Evolutionary conservation across 2,113 vertebrate species (phyloP).

Genomic region (Brevimyrus niger): DNA sequence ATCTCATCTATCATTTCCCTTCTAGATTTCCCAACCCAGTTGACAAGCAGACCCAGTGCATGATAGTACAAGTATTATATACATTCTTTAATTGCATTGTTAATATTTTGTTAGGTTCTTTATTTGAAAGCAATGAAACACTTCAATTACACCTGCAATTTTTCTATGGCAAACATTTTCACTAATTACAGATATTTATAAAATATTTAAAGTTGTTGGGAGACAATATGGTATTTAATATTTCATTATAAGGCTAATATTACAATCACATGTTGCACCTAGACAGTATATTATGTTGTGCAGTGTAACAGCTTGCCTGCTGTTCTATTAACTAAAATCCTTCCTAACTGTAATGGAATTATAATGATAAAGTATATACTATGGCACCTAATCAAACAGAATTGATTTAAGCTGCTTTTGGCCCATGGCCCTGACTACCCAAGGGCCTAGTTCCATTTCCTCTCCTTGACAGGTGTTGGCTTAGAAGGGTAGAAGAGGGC

Average conservation of each 20-base stretch:
- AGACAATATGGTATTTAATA: background rate
- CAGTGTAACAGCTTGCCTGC: slow-evolving; percentile 51
- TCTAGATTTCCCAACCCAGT: background rate
- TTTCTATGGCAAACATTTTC: background rate
- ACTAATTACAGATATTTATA: background rate
- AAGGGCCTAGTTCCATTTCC: slow-evolving; percentile 41
- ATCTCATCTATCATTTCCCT: background rate
- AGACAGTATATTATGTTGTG: slow-evolving; percentile 50
- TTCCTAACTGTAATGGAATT: slow-evolving; percentile 60
- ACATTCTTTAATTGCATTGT: background rate
- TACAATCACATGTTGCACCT: slow-evolving; percentile 28
- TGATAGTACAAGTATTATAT: background rate
- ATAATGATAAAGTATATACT: slow-evolving; percentile 59
- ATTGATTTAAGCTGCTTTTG: slow-evolving; percentile 60
- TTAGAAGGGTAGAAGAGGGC: slow-evolving; percentile 3
- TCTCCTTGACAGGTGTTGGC: slow-evolving; percentile 35
- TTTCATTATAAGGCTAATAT: background rate
- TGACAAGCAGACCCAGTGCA: background rate
- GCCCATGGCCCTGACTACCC: slow-evolving; percentile 39
- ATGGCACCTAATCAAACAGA: slow-evolving; percentile 57
- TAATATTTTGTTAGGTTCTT: background rate
- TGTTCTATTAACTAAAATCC: slow-evolving; percentile 64
- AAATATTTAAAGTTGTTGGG: background rate
- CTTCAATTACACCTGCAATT: background rate
- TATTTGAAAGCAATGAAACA: background rate